phyloP scores from a whole-genome alignment of 2,888 invertebrate species.

The Melitaea athalia region DNA sequence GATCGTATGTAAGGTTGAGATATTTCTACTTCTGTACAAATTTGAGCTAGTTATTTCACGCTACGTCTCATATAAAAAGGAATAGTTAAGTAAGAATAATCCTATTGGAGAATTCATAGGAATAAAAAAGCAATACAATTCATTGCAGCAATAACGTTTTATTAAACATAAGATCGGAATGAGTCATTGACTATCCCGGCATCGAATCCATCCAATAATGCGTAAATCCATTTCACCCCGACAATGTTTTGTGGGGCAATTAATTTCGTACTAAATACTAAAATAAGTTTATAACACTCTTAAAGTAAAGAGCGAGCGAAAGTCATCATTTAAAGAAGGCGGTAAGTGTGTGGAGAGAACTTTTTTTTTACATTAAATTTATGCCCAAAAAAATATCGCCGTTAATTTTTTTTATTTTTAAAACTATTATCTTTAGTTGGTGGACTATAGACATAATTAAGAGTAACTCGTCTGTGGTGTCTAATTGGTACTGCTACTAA shows the following conservation, averaged over 20 bases:
- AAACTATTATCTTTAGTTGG: no score
- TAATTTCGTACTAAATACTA: constrained; percentile 74
- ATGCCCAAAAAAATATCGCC: no score
- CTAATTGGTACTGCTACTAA: no score
- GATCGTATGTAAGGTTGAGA: no score
- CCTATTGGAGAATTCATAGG: background rate
- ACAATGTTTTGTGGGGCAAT: constrained; percentile 65
- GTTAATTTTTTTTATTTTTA: no score
- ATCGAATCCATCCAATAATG: constrained; percentile 59
- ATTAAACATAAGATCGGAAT: constrained; percentile 39
- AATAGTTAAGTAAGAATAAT: no score
- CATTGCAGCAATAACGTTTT: constrained; percentile 36
- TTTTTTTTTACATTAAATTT: constrained; percentile 11
- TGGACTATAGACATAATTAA: no score
- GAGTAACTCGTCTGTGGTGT: no score
- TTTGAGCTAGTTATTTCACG: no score
- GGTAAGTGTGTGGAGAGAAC: constrained; percentile 42
- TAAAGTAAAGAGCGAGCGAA: constrained; percentile 50
- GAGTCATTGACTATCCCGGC: constrained; percentile 45
- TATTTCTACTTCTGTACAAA: no score
- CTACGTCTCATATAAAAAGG: no score
- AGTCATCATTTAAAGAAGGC: constrained; percentile 48
- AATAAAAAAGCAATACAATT: constrained; percentile 30
- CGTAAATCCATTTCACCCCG: constrained; percentile 53
- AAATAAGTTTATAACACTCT: constrained; percentile 67